Conservation (phyloP, 1,140 invertebrate species). For the Sitophilus oryzae region DNA sequence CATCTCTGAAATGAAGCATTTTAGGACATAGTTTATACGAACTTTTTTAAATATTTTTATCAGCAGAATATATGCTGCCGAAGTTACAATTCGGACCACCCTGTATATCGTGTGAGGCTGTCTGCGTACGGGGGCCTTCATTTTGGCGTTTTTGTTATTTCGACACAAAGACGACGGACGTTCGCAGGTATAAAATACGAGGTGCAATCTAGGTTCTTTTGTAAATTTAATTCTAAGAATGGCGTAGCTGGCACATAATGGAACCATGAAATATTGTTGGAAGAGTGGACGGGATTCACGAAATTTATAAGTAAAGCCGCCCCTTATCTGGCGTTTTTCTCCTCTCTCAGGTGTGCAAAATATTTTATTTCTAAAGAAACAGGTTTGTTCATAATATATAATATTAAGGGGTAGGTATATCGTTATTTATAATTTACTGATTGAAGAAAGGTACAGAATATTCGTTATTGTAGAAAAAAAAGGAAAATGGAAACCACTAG, state of each 20-base stretch:
- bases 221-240: constrained; percentile 12
- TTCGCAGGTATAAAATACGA: constrained; percentile 13
- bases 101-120: background rate
- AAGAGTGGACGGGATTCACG: background rate
- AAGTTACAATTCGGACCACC: too few relatives aligned
- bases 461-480: too few relatives aligned
- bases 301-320: constrained; percentile 7
- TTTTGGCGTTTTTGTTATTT: constrained; percentile 12
- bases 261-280: constrained; percentile 4
- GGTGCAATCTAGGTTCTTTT: constrained; percentile 15
- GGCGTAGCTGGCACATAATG: background rate
- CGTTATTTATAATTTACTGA: too few relatives aligned
- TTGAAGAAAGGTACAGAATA: too few relatives aligned
- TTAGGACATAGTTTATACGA: too few relatives aligned
- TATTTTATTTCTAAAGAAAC: too few relatives aligned
- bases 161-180: constrained; percentile 1
- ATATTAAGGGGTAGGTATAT: too few relatives aligned
- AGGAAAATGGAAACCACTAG: too few relatives aligned
- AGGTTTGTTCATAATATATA: too few relatives aligned
- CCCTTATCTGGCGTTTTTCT: background rate
- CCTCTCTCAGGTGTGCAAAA: background rate
- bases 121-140: constrained; percentile 3
- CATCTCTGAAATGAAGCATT: too few relatives aligned
- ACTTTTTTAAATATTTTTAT: too few relatives aligned
- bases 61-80: too few relatives aligned